phyloP scores from a whole-genome alignment of 2,113 vertebrate genomes.

The Anser cygnoides region DNA sequence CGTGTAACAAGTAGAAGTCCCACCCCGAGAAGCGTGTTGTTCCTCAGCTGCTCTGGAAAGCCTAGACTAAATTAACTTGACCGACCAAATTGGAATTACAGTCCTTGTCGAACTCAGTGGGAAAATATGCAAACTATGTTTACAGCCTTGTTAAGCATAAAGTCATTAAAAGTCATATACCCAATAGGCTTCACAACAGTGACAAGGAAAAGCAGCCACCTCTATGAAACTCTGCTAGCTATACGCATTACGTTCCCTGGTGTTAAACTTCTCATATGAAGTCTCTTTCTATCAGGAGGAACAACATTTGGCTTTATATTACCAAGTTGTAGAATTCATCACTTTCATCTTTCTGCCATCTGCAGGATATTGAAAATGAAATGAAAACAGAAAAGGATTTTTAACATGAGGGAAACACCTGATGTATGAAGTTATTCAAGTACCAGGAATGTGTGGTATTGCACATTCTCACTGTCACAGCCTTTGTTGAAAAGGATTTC shows the following conservation, averaged over 20 bases:
- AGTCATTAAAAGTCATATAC: conserved; percentile 43
- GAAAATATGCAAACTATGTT: conserved; percentile 47
- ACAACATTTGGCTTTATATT: conserved; percentile 66
- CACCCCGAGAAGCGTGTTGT: not conserved
- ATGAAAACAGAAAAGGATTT: conserved; percentile 74
- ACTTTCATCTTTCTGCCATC: conserved; percentile 77
- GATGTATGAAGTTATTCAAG: conserved; percentile 80
- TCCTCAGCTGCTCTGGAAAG: not conserved
- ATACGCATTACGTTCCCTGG: not conserved
- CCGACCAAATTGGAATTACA: not conserved
- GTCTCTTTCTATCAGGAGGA: conserved; percentile 47
- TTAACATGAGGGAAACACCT: conserved; percentile 69
- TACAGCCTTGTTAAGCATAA: conserved; percentile 47
- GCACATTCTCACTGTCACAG: conserved; percentile 74
- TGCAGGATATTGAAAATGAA: conserved; percentile 78
- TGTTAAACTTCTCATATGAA: conserved; percentile 52
- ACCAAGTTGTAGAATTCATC: conserved; percentile 71
- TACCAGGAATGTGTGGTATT: conserved; percentile 73
- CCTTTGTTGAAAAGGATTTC: conserved; percentile 82
- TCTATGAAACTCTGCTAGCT: conserved; percentile 38
- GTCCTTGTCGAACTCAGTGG: not conserved
- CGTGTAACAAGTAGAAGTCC: not conserved
- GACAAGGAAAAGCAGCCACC: not conserved
- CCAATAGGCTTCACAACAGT: conserved; percentile 3
- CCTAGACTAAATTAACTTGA: conserved; percentile 18